phyloP scores from a whole-genome alignment of 1,140 invertebrate species.

The Drosophila pachea region DNA sequence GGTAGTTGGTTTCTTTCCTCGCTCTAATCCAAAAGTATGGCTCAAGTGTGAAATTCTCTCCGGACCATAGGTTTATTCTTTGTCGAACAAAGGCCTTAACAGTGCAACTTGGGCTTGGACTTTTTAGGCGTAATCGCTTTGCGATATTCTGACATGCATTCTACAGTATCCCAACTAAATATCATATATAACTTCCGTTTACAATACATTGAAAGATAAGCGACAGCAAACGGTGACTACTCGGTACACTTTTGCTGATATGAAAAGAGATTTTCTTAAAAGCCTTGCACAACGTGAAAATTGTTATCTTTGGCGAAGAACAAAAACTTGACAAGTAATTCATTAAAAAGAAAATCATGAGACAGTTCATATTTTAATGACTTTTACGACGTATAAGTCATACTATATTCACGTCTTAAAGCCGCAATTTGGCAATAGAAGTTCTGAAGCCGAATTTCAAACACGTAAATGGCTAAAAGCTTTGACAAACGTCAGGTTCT shows the following conservation, averaged over 20 bases:
- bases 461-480: background rate
- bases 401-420: no score
- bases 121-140: background rate
- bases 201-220: no score
- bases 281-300: background rate
- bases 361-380: background rate
- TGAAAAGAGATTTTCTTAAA: background rate
- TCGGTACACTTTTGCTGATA: background rate
- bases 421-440: no score
- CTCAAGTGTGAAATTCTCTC: conserved; percentile 21
- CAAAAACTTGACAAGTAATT: background rate
- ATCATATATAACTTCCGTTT: no score
- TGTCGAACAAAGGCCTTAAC: conserved; percentile 17
- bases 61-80: background rate
- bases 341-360: no score
- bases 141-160: no score
- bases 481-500: background rate
- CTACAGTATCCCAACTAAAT: no score
- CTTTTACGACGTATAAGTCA: no score
- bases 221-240: no score
- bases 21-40: conserved; percentile 5
- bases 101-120: conserved; percentile 6
- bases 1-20: background rate
- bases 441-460: no score
- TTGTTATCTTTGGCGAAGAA: background rate